Conservation (phyloP, 2,888 invertebrate species). For the Coelogynopora nodosa region DNA sequence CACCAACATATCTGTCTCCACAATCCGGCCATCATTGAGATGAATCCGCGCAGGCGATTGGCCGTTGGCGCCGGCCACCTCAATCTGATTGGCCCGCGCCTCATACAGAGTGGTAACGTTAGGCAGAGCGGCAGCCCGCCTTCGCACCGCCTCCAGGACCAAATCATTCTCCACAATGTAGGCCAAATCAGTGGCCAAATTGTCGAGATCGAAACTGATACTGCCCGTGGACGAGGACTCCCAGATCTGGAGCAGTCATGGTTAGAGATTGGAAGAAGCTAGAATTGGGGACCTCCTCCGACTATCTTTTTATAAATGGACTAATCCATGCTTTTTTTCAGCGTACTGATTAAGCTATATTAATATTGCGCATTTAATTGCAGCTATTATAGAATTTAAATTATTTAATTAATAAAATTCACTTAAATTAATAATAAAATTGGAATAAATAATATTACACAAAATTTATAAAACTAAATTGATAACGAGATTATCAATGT, state of each 20-base stretch:
- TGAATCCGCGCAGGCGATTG: background rate
- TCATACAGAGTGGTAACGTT: background rate
- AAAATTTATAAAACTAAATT: no score
- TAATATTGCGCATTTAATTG: no score
- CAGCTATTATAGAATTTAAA: no score
- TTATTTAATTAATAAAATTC: background rate
- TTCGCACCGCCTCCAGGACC: background rate
- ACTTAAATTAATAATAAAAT: background rate
- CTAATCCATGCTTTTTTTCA: no score
- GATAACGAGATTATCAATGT: no score
- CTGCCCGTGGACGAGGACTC: background rate
- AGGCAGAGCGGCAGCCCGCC: background rate
- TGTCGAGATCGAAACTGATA: background rate
- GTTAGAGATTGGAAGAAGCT: background rate
- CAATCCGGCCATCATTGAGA: background rate
- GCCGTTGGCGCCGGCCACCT: background rate
- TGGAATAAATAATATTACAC: no score
- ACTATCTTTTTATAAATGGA: no score
- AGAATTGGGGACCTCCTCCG: no score
- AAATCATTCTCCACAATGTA: slow-evolving; percentile 1
- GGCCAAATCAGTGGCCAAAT: background rate
- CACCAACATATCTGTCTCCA: slow-evolving; percentile 1
- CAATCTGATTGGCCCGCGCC: background rate
- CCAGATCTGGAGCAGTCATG: background rate
- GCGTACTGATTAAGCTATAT: no score